These are phyloP conservation scores for Tiliacea citrago DNA, from an alignment of 2,888 invertebrate species.

Conservation along the genomic window DNA sequence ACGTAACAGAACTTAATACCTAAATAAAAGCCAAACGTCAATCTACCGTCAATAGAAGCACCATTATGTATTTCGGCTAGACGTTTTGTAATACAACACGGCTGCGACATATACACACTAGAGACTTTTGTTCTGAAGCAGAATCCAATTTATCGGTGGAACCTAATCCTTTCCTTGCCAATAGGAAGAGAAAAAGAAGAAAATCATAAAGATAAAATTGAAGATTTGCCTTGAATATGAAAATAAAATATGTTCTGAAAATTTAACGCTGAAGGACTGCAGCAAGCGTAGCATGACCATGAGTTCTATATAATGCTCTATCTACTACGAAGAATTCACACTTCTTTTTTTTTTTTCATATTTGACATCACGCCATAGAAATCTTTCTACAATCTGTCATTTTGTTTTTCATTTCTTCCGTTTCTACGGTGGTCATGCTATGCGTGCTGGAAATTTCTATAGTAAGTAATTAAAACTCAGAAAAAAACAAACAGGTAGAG, in stretches of 20 bases:
- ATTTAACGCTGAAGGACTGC: not conserved
- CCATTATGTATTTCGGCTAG: too few relatives aligned
- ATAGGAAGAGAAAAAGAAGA: not conserved
- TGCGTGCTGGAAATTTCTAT: not conserved
- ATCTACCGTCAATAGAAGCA: too few relatives aligned
- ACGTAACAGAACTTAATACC: too few relatives aligned
- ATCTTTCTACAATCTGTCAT: not conserved
- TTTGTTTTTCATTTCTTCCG: not conserved
- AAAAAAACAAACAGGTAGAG: not conserved
- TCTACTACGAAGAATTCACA: not conserved
- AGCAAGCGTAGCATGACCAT: constrained; percentile 2
- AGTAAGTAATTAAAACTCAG: not conserved
- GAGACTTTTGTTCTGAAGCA: not conserved
- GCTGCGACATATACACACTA: not conserved
- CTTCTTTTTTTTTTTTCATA: not conserved
- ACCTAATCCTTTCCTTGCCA: too few relatives aligned
- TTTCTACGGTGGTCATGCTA: constrained; percentile 1
- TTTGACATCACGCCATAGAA: not conserved
- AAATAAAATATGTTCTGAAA: constrained; percentile 3
- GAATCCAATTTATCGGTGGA: constrained; percentile 16
- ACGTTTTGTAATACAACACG: too few relatives aligned
- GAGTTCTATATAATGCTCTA: not conserved
- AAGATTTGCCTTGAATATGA: not conserved
- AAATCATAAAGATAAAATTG: not conserved
- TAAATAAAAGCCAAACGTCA: too few relatives aligned